Conservation (phyloP, 2,113 vertebrate species). For the Theropithecus gelada region DNA sequence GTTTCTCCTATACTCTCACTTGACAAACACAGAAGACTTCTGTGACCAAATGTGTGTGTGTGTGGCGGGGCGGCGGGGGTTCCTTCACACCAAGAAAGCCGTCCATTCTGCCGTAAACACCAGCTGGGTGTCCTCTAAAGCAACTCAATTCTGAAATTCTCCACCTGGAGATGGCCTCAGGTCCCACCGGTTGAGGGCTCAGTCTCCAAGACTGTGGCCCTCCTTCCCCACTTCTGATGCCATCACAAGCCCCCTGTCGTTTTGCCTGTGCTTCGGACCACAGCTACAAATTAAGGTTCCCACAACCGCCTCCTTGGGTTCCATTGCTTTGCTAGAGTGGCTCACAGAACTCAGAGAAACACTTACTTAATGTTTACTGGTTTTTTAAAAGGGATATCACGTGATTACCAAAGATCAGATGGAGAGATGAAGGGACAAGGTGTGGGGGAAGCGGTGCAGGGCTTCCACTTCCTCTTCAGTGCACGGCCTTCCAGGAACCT, state of each 20-base stretch:
- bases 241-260: not conserved
- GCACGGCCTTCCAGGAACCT: not conserved
- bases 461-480: not conserved
- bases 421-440: not conserved
- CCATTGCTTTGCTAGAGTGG: not conserved
- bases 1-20: not conserved
- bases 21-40: not conserved
- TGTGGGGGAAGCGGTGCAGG: accelerated
- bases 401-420: not conserved
- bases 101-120: not conserved
- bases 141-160: not conserved
- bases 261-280: not conserved
- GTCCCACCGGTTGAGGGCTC: not conserved
- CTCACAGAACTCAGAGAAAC: not conserved
- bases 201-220: not conserved
- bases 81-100: not conserved
- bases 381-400: not conserved
- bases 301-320: not conserved
- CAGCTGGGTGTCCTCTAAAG: not conserved
- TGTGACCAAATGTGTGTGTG: not conserved
- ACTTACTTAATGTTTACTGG: not conserved
- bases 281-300: not conserved
- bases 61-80: too few species aligned
- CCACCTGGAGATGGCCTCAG: not conserved
- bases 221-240: not conserved